phyloP scores from a whole-genome alignment of 2,888 invertebrate species.

The Abrostola tripartita region DNA sequence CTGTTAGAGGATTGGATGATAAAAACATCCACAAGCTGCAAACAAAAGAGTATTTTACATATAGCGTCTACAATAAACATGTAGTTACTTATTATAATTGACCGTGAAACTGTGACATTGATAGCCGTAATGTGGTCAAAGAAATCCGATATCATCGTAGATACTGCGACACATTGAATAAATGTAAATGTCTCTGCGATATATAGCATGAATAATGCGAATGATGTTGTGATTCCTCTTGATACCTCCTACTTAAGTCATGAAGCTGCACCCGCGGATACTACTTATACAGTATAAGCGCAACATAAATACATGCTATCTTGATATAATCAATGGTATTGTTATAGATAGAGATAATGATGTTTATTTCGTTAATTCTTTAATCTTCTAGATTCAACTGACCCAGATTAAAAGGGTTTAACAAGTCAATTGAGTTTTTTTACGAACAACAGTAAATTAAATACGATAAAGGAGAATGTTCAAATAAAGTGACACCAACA shows the following conservation, averaged over 20 bases:
- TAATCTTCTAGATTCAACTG: conserved; percentile 1
- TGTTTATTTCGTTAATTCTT: too few relatives aligned
- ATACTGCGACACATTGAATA: conserved; percentile 10
- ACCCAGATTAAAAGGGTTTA: background rate
- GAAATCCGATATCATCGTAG: conserved; percentile 23
- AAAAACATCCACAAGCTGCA: conserved; percentile 32
- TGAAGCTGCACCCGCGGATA: conserved; percentile 24
- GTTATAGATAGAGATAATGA: background rate
- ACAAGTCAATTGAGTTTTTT: background rate
- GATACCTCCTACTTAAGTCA: conserved; percentile 7
- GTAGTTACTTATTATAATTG: conserved; percentile 51
- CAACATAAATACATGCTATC: conserved; percentile 19
- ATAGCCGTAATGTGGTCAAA: conserved; percentile 60
- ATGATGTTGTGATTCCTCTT: background rate
- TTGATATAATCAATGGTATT: too few relatives aligned
- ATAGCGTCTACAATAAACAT: conserved; percentile 24
- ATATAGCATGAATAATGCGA: background rate
- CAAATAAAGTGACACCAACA: background rate
- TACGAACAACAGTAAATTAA: background rate
- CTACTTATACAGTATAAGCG: conserved; percentile 17
- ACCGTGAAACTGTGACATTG: conserved; percentile 72
- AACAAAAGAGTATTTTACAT: conserved; percentile 29
- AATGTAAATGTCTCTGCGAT: too few relatives aligned
- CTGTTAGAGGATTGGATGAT: conserved; percentile 19
- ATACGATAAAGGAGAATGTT: background rate